Evolutionary conservation across 2,797 vertebrate species (phyloP), one percentile per base, ranked within the genome.

Genomic region (Ctenopoma kingsleyae): DNA sequence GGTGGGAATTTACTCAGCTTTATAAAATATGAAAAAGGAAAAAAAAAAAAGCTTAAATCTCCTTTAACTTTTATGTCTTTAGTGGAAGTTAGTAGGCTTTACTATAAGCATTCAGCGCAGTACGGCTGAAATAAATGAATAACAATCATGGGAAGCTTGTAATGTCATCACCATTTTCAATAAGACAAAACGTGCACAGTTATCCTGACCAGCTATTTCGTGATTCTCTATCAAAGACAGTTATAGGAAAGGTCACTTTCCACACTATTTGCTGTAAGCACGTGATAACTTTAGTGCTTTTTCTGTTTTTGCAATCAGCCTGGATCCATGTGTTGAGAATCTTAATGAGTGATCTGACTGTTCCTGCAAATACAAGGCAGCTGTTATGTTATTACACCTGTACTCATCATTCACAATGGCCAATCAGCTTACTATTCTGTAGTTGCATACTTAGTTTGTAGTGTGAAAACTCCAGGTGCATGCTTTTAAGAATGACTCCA

Each of bases 301-400:
- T 2, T 32, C 3, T 32, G 30, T 17, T 5, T 15, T 17, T 63
- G 22, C 62, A 67, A 73, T 66, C 63, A 84, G 62, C 46, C n/a
- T 43, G 6, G 40, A 68, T 46, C 41, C 72, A 65, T 70, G 75
- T 73, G 67, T 58, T 74, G 44, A 50, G 23, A 64, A 7, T 44
- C 61, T 53, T 79, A 76, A 83, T 74, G 71, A 82, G 74, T 11
- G 35, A 53, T 32, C 62, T 48, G 48, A 56, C 49, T 75, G 15
- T 62, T 71, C 25, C 23, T 69, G 41, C 20, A 57, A 74, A 38
- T 5, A 16, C 6, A 1, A 48, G n/a, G 5, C 41, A 19, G 62
- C 20, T 65, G 8, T 55, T 76, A 55, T 51, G 19, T 67, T 54
- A 58, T 67, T 54, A 58, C 55, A 75, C 71, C 59, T 65, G 44